These are phyloP conservation scores for Sycobia sp. DNA, from an alignment of 1,140 invertebrate genomes.

Conservation along the genomic window DNA sequence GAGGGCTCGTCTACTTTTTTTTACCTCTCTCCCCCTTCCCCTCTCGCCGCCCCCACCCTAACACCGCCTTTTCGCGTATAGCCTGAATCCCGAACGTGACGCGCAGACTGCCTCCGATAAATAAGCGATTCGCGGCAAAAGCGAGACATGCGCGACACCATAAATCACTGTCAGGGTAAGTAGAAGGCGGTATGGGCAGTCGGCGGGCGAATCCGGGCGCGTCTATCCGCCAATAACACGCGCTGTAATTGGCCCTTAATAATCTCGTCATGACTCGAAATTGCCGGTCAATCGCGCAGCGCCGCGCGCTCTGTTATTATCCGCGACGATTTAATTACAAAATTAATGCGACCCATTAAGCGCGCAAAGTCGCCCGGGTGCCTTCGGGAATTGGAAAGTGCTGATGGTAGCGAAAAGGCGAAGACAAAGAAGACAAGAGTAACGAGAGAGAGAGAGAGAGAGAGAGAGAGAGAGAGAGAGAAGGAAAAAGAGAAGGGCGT, in stretches of 20 bases:
- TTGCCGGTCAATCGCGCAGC: conserved; percentile 44
- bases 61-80: too few relatives aligned
- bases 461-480: too few relatives aligned
- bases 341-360: conserved; percentile 57
- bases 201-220: conserved; percentile 34
- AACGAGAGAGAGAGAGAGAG: background rate
- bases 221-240: conserved; percentile 51
- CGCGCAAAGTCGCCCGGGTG: conserved; percentile 20
- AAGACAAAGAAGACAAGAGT: conserved; percentile 1
- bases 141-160: conserved; percentile 32
- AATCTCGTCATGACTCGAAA: conserved; percentile 59
- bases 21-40: background rate
- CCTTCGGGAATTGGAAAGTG: conserved; percentile 23
- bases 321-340: conserved; percentile 59
- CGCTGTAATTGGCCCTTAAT: conserved; percentile 57
- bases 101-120: conserved; percentile 32
- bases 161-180: conserved; percentile 56
- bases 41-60: background rate
- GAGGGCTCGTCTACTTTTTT: background rate
- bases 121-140: conserved; percentile 36
- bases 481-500: too few relatives aligned
- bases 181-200: conserved; percentile 50
- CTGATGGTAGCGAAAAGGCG: background rate
- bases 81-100: background rate
- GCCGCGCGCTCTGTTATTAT: conserved; percentile 54